Conservation (phyloP, 1,140 invertebrate species). For the Micrasema minimum region DNA sequence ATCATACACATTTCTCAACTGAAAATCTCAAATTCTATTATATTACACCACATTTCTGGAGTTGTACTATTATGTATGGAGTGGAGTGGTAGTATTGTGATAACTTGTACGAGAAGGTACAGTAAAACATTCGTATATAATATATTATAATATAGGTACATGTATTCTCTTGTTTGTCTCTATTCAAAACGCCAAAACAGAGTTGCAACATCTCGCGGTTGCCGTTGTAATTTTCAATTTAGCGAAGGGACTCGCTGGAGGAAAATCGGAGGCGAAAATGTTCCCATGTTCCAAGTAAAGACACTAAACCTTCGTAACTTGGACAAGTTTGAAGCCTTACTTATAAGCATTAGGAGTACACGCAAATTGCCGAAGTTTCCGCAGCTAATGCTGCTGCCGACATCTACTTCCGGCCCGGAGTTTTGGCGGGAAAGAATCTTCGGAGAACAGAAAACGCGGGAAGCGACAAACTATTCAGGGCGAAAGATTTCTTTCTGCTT, state of each 20-base stretch:
- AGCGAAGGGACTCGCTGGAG: constrained; percentile 1
- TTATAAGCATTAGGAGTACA: constrained; percentile 50
- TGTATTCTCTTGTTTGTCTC: too few relatives aligned
- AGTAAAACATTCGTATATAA: too few relatives aligned
- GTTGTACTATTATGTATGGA: too few relatives aligned
- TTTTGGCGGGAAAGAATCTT: constrained; percentile 36
- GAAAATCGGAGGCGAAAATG: constrained; percentile 16
- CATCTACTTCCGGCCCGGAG: constrained; percentile 47
- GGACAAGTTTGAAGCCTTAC: constrained; percentile 45
- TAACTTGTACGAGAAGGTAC: too few relatives aligned
- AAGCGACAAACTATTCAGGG: not conserved
- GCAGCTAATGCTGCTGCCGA: constrained; percentile 48
- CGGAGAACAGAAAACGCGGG: constrained; percentile 24
- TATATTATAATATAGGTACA: too few relatives aligned
- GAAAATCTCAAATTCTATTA: too few relatives aligned
- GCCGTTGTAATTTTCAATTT: constrained; percentile 20
- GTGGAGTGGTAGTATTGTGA: too few relatives aligned
- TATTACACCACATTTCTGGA: too few relatives aligned
- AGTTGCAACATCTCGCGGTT: too few relatives aligned
- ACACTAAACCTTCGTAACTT: constrained; percentile 32
- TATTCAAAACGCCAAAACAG: too few relatives aligned
- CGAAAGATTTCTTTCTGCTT: too few relatives aligned
- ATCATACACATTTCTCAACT: too few relatives aligned
- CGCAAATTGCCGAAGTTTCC: constrained; percentile 50
- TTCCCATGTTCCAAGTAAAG: constrained; percentile 21